Conservation (phyloP, 2,113 vertebrate genomes). For the Andinoacara biseriatus region DNA sequence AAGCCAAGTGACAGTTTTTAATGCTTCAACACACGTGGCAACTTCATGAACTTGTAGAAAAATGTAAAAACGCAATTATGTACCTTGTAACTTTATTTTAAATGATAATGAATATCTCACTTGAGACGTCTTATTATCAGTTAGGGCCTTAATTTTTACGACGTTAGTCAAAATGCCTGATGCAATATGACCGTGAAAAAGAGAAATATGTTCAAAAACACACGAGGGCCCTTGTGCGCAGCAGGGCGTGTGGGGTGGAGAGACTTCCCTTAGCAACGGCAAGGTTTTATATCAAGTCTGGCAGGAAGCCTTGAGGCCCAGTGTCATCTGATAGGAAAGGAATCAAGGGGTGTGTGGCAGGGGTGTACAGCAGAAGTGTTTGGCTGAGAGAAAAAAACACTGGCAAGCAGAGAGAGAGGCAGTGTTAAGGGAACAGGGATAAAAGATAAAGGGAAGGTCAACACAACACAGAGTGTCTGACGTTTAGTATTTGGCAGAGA, state of each 20-base stretch:
- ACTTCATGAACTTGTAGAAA: neutral
- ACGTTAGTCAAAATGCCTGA: constrained; percentile 1
- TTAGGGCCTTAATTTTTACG: constrained; percentile 5
- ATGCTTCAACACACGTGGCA: neutral
- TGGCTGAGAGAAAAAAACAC: constrained; percentile 47
- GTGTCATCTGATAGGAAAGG: constrained; percentile 72
- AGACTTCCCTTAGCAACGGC: constrained; percentile 62
- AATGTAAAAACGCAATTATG: neutral
- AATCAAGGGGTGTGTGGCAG: constrained; percentile 31
- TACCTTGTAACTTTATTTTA: constrained; percentile 18
- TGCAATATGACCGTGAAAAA: constrained; percentile 21
- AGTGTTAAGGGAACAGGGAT: constrained; percentile 41
- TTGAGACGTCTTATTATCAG: neutral
- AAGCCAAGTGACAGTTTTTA: neutral
- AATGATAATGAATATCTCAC: neutral
- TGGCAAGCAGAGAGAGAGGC: constrained; percentile 16
- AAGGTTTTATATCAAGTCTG: constrained; percentile 70
- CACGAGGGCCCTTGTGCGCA: constrained; percentile 10
- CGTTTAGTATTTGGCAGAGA: constrained; percentile 36
- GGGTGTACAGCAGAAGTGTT: constrained; percentile 45
- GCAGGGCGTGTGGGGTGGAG: constrained; percentile 37
- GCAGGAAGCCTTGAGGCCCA: constrained; percentile 68
- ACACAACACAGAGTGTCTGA: constrained; percentile 35
- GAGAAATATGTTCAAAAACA: constrained; percentile 46
- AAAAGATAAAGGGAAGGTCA: constrained; percentile 66